Base-by-base conservation (phyloP, 2,113 vertebrate species). In the Spea multiplicata region DNA sequence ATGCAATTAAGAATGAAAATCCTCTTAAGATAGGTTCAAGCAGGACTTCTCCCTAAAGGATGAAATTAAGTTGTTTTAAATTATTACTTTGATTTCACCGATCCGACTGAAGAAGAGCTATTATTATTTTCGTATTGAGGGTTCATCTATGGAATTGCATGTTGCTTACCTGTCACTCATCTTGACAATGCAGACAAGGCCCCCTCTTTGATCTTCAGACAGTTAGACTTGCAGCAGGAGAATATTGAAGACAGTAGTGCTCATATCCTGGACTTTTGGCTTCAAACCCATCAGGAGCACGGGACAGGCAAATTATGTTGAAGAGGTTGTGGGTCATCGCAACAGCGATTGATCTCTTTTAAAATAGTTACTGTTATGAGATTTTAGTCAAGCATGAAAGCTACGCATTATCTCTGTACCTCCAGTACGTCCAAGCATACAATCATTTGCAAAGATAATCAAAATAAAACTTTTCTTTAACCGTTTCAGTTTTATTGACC, bases 1-100 rank as follows among this genome's bases (percentile, higher is more conserved):
- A 88, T 86, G 53, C 14, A 75, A 68, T 77, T 82, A 59, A 17
- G 55, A 44, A 68, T 70, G 81, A 78, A 65, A n/a, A 1, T 14
- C 68, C 83, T 84, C 85, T 87, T 79, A 85, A 78, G 81, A 81
- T 1, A 5, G 84, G 74, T 80, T 84, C 80, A 83, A 85, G 86
- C 83, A 86, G 83, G 59, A 82, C 78, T 86, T 86, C 75, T 72
- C 84, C 85, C 82, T 85, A 81, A 88, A 89, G 86, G 80, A 85
- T 84, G 74, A 86, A 89, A 92, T 92, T 87, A 88, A 86, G 66
- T 84, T 87, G 77, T 86, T 85, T 85, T 81, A 89, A 86, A 83
- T 67, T 71, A 84, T 78, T 77, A 83, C 87, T 91, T 93, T 91
- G 89, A 91, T 90, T 91, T 85, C 73, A 86, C 87, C 79, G 78